Percentiles rank a stretch among this genome's conserved stretches.
phyloP scores from a whole-genome alignment of 64 coral and sea anemone species.

The Exaiptasia diaphana region DNA sequence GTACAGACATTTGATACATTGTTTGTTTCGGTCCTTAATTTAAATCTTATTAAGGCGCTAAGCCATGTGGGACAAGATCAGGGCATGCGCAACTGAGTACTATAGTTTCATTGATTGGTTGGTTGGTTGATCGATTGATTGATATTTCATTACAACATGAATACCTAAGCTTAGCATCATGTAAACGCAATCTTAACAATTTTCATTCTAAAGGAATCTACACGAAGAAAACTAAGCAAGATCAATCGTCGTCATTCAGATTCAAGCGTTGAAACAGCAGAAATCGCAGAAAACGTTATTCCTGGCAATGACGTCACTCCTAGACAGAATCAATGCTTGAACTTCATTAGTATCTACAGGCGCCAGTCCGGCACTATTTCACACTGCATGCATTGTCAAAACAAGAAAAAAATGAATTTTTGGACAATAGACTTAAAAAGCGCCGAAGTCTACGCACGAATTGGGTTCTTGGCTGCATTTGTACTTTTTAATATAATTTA shows the following conservation, averaged over 20 bases:
- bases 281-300: not conserved
- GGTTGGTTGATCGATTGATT: too few relatives aligned
- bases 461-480: slow-evolving; percentile 19
- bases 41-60: not conserved
- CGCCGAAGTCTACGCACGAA: slow-evolving; percentile 11
- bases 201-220: too few relatives aligned
- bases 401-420: not conserved
- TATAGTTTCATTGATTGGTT: not conserved
- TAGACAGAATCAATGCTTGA: not conserved
- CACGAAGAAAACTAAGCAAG: too few relatives aligned
- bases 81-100: not conserved
- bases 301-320: not conserved
- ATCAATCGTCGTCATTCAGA: too few relatives aligned
- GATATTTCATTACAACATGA: too few relatives aligned
- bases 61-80: not conserved
- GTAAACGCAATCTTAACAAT: too few relatives aligned
- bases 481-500: slow-evolving; percentile 18
- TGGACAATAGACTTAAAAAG: not conserved
- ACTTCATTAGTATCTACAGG: not conserved
- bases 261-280: not conserved
- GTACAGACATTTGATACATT: not conserved
- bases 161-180: too few relatives aligned
- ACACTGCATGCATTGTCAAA: not conserved
- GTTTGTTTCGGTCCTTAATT: not conserved
- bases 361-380: not conserved